These are phyloP conservation scores for Agrilus cyanescens DNA, from an alignment of 2,888 invertebrate genomes.

Conservation along the genomic window DNA sequence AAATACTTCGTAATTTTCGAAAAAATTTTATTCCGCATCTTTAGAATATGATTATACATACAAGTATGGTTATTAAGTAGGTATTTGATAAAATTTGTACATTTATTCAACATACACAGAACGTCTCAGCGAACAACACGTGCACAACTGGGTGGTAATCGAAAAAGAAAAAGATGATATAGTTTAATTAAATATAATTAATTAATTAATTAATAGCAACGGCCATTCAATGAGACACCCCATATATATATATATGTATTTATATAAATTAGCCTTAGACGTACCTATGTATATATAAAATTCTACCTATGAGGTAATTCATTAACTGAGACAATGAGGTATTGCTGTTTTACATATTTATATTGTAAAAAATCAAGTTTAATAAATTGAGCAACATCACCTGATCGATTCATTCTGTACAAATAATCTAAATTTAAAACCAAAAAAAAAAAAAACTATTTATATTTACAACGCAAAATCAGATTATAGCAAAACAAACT, in stretches of 20 bases:
- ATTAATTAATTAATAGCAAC: constrained; percentile 9
- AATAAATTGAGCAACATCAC: not conserved
- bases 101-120: too few relatives aligned
- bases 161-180: constrained; percentile 31
- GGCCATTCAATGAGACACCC: too few relatives aligned
- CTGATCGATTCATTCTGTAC: constrained; percentile 22
- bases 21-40: constrained; percentile 14
- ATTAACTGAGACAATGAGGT: constrained; percentile 38
- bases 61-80: not conserved
- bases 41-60: not conserved
- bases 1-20: constrained; percentile 1
- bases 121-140: too few relatives aligned
- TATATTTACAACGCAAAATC: too few relatives aligned
- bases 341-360: constrained; percentile 36
- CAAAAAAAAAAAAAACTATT: constrained; percentile 25
- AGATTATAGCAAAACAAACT: too few relatives aligned
- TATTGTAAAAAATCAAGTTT: constrained; percentile 14
- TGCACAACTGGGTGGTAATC: constrained; percentile 5
- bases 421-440: constrained; percentile 11
- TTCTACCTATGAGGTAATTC: constrained; percentile 16
- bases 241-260: constrained; percentile 11
- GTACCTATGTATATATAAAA: constrained; percentile 19
- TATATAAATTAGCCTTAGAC: constrained; percentile 9
- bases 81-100: too few relatives aligned
- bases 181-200: too few relatives aligned